Evolutionary conservation across 2,113 vertebrate genomes (phyloP), one percentile per base, ranked within the genome.

Genomic region (Pongo pygmaeus): DNA sequence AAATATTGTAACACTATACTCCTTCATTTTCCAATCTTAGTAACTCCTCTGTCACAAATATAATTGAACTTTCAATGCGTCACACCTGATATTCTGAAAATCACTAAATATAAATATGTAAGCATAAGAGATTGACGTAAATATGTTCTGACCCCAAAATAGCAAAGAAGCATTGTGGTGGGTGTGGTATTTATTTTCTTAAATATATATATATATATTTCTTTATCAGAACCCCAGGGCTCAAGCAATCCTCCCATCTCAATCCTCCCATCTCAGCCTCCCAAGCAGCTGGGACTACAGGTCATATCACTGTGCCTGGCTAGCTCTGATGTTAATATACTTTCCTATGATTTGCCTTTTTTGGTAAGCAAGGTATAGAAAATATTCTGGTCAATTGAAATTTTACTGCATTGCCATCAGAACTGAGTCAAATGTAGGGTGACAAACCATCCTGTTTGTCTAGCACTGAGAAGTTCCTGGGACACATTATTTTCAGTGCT

Each of bases 261-360:
- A 64, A 64, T 32, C 61, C 61, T 64, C 61, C 27, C 61, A 64
- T 32, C 27, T 64, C 27, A 64, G 27, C 61, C 12, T 64, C 27
- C 27, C 12, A 64, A 30, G 12, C 13, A 64, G 61, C 27, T 30
- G 61, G 61, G 61, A 64, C 61, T 64, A 64, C 27, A 64, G 27
- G 12, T 64, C 61, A 64, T 6, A 64, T 27, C 61, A 64, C 12
- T 64, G 27, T 32, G 61, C 27, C 61, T 14, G 61, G 5, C 27
- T 32, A 32, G 12, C 61, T 64, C 61, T 64, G 61, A 32, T 64
- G 27, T 43, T 64, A 74, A 55, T 50, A n/a, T 74, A 86, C 72
- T 72, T 95, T 86, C 80, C 18, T 80, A 40, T 61, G 46, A 75
- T 75, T 75, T 70, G 25, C 35, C 70, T 95, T 91, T 91, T 95